A percentile compares a stretch with the other conserved stretches of the same genome.
phyloP scores from a whole-genome alignment of 2,888 invertebrate species.

The Limnephilus rhombicus region DNA sequence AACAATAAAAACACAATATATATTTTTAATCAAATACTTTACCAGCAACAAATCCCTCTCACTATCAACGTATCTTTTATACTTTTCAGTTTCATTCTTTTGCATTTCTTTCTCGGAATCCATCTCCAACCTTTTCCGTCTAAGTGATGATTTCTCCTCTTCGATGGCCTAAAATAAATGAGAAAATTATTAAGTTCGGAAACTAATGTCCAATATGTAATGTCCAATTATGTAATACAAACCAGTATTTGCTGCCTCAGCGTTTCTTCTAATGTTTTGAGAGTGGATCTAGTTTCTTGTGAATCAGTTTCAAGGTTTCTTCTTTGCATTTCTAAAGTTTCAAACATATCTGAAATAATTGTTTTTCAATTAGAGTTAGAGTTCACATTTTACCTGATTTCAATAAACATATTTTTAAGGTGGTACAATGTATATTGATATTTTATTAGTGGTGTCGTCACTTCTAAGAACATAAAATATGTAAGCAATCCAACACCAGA shows the following conservation, averaged over 20 bases:
- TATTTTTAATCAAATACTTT: constrained; percentile 46
- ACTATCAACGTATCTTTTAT: constrained; percentile 77
- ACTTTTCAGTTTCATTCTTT: constrained; percentile 79
- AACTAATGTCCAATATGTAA: too few species aligned
- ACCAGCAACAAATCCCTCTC: constrained; percentile 81
- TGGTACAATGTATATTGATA: background rate
- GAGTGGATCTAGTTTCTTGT: constrained; percentile 75
- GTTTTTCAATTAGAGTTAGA: background rate
- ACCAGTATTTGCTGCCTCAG: constrained; percentile 79
- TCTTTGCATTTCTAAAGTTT: constrained; percentile 77
- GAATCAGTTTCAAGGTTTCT: constrained; percentile 79
- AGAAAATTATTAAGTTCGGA: background rate
- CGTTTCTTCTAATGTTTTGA: constrained; percentile 78
- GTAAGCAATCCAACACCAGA: background rate
- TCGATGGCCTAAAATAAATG: constrained; percentile 72
- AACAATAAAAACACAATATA: background rate
- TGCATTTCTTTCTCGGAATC: constrained; percentile 81
- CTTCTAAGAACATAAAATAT: background rate
- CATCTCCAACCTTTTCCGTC: constrained; percentile 80
- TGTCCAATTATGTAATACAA: constrained; percentile 33
- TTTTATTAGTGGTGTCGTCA: background rate
- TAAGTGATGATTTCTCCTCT: constrained; percentile 74
- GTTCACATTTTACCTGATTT: background rate
- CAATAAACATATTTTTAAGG: background rate
- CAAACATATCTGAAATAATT: constrained; percentile 67